Conservation (phyloP, 2,888 invertebrate genomes). For the Ommatoiulus sabulosus region DNA sequence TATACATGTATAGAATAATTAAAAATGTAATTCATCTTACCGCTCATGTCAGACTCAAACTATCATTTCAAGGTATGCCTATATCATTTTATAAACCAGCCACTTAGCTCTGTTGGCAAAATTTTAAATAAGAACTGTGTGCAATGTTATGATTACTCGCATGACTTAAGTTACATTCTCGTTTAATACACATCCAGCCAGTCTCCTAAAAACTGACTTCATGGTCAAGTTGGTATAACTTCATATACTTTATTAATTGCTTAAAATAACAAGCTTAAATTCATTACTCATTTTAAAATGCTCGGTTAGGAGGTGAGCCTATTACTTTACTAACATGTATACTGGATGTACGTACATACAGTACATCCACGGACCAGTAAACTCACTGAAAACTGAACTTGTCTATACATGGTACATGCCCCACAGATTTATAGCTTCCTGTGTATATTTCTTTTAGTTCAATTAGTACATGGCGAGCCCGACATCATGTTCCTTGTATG, state of each 20-base stretch:
- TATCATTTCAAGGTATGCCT: background rate
- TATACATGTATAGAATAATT: no score
- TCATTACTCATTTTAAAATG: background rate
- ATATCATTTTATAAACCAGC: background rate
- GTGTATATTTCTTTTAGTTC: background rate
- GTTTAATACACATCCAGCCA: background rate
- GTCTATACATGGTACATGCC: background rate
- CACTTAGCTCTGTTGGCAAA: background rate
- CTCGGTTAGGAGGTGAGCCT: background rate
- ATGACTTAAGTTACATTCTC: background rate
- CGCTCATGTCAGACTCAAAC: background rate
- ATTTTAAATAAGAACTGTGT: background rate
- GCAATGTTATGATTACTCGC: background rate
- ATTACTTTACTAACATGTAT: background rate
- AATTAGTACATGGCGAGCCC: no score
- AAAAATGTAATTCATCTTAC: no score
- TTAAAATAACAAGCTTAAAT: background rate
- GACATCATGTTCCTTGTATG: no score
- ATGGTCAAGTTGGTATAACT: background rate
- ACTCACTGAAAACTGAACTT: background rate
- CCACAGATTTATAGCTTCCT: slow-evolving; percentile 5
- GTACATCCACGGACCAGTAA: background rate
- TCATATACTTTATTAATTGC: background rate
- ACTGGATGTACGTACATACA: background rate
- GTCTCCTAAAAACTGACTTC: background rate